These are phyloP conservation scores for Megastigmus dorsalis DNA, from an alignment of 2,888 invertebrate genomes.

Conservation along the genomic window DNA sequence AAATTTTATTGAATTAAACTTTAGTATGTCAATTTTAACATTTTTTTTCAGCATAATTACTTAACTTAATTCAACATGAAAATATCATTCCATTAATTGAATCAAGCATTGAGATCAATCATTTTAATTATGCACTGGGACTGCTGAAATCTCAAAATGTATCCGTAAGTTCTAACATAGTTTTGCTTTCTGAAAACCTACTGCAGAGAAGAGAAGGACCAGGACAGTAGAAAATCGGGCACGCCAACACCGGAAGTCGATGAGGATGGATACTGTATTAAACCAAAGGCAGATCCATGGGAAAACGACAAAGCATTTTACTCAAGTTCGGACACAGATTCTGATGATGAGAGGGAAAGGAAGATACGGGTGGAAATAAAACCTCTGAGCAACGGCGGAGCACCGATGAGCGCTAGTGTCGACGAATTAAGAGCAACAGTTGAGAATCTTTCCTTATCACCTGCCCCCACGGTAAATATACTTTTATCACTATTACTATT, in stretches of 20 bases:
- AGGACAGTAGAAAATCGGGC: conserved; percentile 74
- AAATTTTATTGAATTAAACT: too few relatives aligned
- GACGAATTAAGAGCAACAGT: conserved; percentile 95
- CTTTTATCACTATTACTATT: too few relatives aligned
- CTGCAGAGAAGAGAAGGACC: conserved; percentile 83
- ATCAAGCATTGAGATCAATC: too few relatives aligned
- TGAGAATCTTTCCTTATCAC: conserved; percentile 90
- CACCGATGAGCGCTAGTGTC: conserved; percentile 95
- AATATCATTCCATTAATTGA: too few relatives aligned
- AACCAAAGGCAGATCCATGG: conserved; percentile 87
- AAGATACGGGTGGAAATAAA: conserved; percentile 97
- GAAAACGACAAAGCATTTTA: conserved; percentile 89
- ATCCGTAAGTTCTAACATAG: background rate
- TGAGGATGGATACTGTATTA: conserved; percentile 94
- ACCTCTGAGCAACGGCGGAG: conserved; percentile 91
- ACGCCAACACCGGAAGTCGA: conserved; percentile 87
- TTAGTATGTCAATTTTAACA: too few relatives aligned
- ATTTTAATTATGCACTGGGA: conserved; percentile 26
- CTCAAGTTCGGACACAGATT: conserved; percentile 90
- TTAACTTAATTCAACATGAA: too few relatives aligned
- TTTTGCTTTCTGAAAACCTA: background rate
- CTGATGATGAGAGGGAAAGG: conserved; percentile 90
- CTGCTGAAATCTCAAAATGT: conserved; percentile 21
- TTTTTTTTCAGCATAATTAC: too few relatives aligned
- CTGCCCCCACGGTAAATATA: conserved; percentile 81